Base-by-base conservation (phyloP, 2,888 invertebrate species). In the Drosophila eohydei region DNA sequence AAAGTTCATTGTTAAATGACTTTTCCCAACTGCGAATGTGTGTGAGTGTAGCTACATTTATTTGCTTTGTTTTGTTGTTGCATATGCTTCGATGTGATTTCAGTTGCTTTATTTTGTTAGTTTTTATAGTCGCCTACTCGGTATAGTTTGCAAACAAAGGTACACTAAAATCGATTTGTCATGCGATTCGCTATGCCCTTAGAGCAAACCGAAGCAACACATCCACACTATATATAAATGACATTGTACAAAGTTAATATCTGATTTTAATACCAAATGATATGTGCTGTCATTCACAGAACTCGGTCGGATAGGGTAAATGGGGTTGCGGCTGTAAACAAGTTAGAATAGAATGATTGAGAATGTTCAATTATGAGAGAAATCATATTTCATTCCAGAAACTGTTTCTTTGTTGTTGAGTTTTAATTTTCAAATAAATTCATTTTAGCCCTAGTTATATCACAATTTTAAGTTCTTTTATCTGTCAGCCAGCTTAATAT, bases 1-100 rank as follows among this genome's bases (percentile, higher is more conserved):
- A 77, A 64, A 74, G 83, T 83, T 83, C 83, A 85, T 87, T 83
- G 84, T 63, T 52, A 55, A 78, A 66, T 64, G 50, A 71, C 78
- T 75, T 75, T 81, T 61, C 65, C 68, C 71, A 71, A 51, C 59
- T 66, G 48, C 4, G 36, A 36, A 34, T 58, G 28, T 9, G 28
- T 21, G 36, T 38, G 28, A 41, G 64, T 67, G 61, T 26, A 9
- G 16, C 38, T 62, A 50, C 58, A 44, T 60, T 43, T 44, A 54
- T 63, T 66, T 46, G 55, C 55, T 43, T 68, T 60, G 63, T 62
- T 32, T 32, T 62, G 38, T 34, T 59, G 54, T 51, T 64, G 41
- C 40, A 34, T 36, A 59, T 65, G 61, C 66, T 69, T 69, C 54
- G 50, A 51, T 71, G 75, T 60, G 66, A 67, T 73, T 67, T 63